Conservation (phyloP, 2,888 invertebrate genomes). For the Osmoderma eremita region DNA sequence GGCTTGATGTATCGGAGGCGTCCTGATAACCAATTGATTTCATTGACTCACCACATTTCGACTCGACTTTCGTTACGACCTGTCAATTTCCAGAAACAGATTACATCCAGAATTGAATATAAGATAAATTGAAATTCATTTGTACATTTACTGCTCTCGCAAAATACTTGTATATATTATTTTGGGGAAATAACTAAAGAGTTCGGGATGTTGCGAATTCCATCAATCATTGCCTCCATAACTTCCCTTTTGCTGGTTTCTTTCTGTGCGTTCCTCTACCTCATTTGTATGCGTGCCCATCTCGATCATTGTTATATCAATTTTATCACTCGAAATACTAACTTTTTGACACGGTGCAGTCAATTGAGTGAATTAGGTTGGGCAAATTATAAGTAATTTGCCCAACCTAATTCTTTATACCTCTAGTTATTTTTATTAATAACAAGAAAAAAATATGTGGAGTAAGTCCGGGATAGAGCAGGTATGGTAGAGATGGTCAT, state of each 20-base stretch:
- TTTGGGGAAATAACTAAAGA: slow-evolving; percentile 37
- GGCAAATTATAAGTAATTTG: no score
- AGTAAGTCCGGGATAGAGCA: no score
- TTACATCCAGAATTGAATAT: slow-evolving; percentile 57
- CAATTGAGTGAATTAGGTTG: no score
- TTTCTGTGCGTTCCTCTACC: neutral
- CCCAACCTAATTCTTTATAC: no score
- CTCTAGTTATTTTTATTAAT: no score
- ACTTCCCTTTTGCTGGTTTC: slow-evolving; percentile 24
- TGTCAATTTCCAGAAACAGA: slow-evolving; percentile 58
- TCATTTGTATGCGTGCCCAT: no score
- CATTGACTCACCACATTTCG: slow-evolving; percentile 57
- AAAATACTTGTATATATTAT: slow-evolving; percentile 40
- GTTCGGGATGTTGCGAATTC: slow-evolving; percentile 25
- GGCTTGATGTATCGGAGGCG: slow-evolving; percentile 55
- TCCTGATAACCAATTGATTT: slow-evolving; percentile 58
- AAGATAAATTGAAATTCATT: slow-evolving; percentile 57
- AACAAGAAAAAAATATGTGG: no score
- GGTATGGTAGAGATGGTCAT: no score
- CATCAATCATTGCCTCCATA: slow-evolving; percentile 38
- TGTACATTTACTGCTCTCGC: slow-evolving; percentile 51
- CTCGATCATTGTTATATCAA: no score
- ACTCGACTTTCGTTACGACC: slow-evolving; percentile 55
- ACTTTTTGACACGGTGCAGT: no score
- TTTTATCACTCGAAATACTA: no score